Conservation (phyloP, 2,888 invertebrate genomes). For the Scrobipalpa costella region DNA sequence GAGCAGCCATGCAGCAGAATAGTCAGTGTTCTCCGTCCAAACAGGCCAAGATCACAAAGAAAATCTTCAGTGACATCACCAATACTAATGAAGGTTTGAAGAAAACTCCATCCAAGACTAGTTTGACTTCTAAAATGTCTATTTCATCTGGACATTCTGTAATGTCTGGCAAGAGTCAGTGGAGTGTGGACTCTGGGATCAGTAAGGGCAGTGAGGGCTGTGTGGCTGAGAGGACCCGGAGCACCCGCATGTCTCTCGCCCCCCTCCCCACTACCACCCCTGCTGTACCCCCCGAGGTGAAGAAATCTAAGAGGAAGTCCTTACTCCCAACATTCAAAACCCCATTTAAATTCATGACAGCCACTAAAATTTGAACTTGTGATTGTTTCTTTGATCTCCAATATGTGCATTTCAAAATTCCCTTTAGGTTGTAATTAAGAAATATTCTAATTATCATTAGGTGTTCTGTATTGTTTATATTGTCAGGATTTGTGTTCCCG, state of each 20-base stretch:
- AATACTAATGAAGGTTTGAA: constrained; percentile 52
- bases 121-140: constrained; percentile 62
- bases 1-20: constrained; percentile 57
- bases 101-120: constrained; percentile 70
- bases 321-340: constrained; percentile 74
- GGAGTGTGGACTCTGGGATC: constrained; percentile 54
- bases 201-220: constrained; percentile 52
- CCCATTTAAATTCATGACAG: constrained; percentile 73
- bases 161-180: constrained; percentile 56
- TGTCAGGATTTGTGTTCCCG: constrained; percentile 2
- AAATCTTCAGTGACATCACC: constrained; percentile 61
- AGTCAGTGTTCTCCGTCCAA: constrained; percentile 70
- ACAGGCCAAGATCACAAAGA: constrained; percentile 59
- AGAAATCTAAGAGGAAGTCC: constrained; percentile 69
- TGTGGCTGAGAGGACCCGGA: constrained; percentile 52
- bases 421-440: too few relatives aligned
- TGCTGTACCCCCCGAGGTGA: constrained; percentile 54
- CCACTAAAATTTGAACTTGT: constrained; percentile 56
- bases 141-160: constrained; percentile 57
- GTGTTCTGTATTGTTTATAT: too few relatives aligned
- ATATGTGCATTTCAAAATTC: constrained; percentile 26
- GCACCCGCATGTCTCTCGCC: constrained; percentile 48
- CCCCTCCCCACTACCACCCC: constrained; percentile 65
- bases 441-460: too few relatives aligned
- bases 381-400: constrained; percentile 38